Base-by-base conservation (phyloP, 2,888 invertebrate genomes). In the Platynereis dumerilii region DNA sequence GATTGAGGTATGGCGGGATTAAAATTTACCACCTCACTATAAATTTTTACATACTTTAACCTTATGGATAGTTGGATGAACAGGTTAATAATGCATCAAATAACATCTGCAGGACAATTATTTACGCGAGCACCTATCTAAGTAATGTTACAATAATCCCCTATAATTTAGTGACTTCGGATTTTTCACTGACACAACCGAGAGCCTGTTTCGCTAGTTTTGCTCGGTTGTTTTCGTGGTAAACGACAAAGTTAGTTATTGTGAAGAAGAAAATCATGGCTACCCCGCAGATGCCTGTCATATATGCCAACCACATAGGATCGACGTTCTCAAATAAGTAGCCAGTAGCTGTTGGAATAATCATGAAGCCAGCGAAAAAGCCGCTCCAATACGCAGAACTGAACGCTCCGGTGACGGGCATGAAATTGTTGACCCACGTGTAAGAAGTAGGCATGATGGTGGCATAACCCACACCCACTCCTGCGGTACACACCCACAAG, bases 401-500 rank as follows among this genome's bases (percentile, higher is more conserved):
- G 1, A 84, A 79, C 69, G 81, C 81, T 22, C 85, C 84, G 0
- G 83, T 81, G 12, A 85, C 75, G 26, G 78, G 79, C 60, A 84
- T 80, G 68, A 83, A 82, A 22, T 76, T 75, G 67, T 85, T 84
- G 2, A 83, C 77, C 85, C 85, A 85, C 2, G 82, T 77, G 22
- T 85, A 77, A 24, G 80, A 78, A 0, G 84, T 79, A 3, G 85
- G 85, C 68, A 85, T 84, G 15, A 84, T 78, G 5, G 85, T 83
- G 0, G 85, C 85, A 75, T 84, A 79, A 24, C 85, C 85, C 1
- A 83, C 71, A 2, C 85, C 85, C 22, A 85, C 71, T 2, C 82
- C 65, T 2, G 81, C 72, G 2, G 84, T 81, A 17, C 84, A 82
- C 12, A 81, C 65, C 83, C 84, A 85, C 28, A 85, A 67, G 22